These are phyloP conservation scores for Cervus canadensis DNA, from an alignment of 2,113 vertebrate species.

Conservation along the genomic window DNA sequence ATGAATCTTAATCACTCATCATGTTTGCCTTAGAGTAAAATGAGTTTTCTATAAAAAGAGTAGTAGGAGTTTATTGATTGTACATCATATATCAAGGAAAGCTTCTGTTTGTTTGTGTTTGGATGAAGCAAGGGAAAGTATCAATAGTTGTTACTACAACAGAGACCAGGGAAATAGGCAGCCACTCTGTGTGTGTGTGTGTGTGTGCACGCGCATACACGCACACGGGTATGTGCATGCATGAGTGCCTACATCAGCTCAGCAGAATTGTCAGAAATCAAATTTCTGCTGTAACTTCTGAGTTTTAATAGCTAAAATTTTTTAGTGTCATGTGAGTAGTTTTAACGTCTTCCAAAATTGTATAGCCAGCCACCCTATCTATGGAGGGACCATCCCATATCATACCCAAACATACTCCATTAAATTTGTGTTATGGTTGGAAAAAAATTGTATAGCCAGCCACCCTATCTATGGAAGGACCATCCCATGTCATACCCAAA, in stretches of 20 bases:
- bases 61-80: neutral
- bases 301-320: neutral
- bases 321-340: neutral
- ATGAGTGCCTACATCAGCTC: neutral
- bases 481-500: neutral
- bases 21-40: slow-evolving; percentile 45
- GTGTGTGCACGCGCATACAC: neutral
- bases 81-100: neutral
- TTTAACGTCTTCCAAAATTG: neutral
- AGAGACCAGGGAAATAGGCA: neutral
- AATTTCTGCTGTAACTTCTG: neutral
- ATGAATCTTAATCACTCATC: neutral
- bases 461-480: neutral
- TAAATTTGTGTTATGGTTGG: neutral
- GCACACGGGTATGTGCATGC: neutral
- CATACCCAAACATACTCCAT: neutral
- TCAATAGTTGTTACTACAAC: neutral
- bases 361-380: neutral
- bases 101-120: neutral
- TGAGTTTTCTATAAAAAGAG: neutral
- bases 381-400: too few relatives aligned
- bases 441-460: neutral
- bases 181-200: fast-evolving
- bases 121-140: neutral
- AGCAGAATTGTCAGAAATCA: neutral